Percentiles rank a stretch among this genome's conserved stretches.
These are phyloP conservation scores for Heteronetta atricapilla DNA, from an alignment of 2,113 vertebrate genomes.

Conservation along the genomic window DNA sequence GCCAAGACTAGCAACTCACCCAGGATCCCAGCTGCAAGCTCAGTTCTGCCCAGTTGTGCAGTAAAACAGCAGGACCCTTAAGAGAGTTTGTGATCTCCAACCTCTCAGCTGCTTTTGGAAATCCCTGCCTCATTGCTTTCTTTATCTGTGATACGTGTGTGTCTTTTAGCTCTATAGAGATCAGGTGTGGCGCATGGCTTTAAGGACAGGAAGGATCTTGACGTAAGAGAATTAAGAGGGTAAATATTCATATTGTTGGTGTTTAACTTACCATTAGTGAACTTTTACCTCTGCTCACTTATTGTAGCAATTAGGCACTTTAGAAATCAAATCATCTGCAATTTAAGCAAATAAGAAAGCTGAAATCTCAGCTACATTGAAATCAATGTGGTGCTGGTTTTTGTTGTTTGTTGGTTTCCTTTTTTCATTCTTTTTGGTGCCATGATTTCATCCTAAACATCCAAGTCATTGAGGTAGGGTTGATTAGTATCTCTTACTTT, in stretches of 20 bases:
- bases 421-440: not conserved
- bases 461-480: not conserved
- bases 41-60: not conserved
- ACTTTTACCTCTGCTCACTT: not conserved
- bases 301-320: not conserved
- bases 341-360: not conserved
- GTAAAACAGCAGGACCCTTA: not conserved
- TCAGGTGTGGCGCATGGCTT: not conserved
- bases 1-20: not conserved
- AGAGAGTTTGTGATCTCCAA: not conserved
- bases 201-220: not conserved
- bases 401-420: not conserved
- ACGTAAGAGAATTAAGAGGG: not conserved
- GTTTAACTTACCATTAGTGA: not conserved
- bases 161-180: not conserved
- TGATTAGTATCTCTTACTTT: not conserved
- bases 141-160: not conserved
- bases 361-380: not conserved
- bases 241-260: not conserved
- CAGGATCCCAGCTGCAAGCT: constrained; percentile 5
- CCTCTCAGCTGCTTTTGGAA: not conserved
- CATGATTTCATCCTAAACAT: not conserved
- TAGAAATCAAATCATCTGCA: not conserved
- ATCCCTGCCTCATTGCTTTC: accelerated
- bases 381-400: not conserved